phyloP scores from a whole-genome alignment of 2,888 invertebrate species.

The Iphiclides podalirius region DNA sequence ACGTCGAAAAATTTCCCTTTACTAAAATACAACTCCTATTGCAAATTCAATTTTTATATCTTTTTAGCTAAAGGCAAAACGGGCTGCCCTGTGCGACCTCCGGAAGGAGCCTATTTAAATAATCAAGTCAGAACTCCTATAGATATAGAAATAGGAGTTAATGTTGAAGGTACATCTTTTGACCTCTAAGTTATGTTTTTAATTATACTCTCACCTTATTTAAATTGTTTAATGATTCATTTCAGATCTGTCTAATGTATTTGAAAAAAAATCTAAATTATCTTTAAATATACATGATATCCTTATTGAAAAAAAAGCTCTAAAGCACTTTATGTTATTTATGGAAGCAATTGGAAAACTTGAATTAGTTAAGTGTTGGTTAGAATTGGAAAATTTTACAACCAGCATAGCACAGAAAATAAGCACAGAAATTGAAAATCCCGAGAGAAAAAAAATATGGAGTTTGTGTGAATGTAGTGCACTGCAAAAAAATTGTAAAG shows the following conservation, averaged over 20 bases:
- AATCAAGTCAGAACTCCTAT: constrained; percentile 35
- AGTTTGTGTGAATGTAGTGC: constrained; percentile 44
- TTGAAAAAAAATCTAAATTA: constrained; percentile 81
- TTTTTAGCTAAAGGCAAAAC: constrained; percentile 72
- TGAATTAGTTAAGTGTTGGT: constrained; percentile 85
- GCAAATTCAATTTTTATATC: constrained; percentile 17
- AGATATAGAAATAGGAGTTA: constrained; percentile 46
- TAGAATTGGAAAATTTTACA: constrained; percentile 86
- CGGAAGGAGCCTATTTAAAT: constrained; percentile 43
- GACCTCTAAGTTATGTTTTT: constrained; percentile 12
- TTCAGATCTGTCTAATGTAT: constrained; percentile 59
- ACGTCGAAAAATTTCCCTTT: constrained; percentile 10
- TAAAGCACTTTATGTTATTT: constrained; percentile 92
- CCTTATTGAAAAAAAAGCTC: constrained; percentile 87
- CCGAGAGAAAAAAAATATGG: constrained; percentile 37
- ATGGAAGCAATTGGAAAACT: constrained; percentile 87
- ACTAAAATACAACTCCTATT: constrained; percentile 22
- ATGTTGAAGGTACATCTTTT: constrained; percentile 52
- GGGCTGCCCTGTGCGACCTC: constrained; percentile 73
- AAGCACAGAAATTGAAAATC: neutral
- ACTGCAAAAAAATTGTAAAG: constrained; percentile 35
- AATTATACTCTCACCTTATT: constrained; percentile 6
- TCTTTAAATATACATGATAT: constrained; percentile 88
- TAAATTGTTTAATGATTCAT: constrained; percentile 26
- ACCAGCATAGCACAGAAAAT: constrained; percentile 30